phyloP scores from a whole-genome alignment of 2,797 vertebrate species.

The Esox masquinongy region DNA sequence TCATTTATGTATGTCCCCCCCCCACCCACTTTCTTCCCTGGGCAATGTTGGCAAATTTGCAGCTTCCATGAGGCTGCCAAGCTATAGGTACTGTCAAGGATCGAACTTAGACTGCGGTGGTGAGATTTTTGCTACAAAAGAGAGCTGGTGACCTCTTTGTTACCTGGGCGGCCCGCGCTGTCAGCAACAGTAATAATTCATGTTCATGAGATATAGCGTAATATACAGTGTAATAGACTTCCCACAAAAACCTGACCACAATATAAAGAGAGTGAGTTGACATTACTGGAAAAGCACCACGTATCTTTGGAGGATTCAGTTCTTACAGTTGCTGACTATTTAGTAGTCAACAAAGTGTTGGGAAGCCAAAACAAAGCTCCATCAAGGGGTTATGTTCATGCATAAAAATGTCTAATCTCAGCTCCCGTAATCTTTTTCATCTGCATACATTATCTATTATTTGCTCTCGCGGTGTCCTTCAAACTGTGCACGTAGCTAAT shows the following conservation, averaged over 20 bases:
- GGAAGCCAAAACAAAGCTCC: not conserved
- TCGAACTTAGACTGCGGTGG: too few relatives aligned
- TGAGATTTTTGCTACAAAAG: too few relatives aligned
- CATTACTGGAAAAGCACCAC: not conserved
- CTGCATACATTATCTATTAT: conserved; percentile 16
- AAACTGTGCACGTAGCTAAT: conserved; percentile 24
- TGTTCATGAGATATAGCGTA: not conserved
- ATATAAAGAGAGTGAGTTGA: not conserved
- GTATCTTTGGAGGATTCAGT: not conserved
- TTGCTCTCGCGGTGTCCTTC: not conserved
- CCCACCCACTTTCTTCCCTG: too few relatives aligned
- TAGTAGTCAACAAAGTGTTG: not conserved
- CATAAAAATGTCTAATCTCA: conserved; percentile 1
- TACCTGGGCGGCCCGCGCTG: too few relatives aligned
- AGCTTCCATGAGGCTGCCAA: too few relatives aligned
- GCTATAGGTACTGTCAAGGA: too few relatives aligned
- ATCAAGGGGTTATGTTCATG: not conserved
- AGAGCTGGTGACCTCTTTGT: too few relatives aligned
- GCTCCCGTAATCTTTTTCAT: not conserved
- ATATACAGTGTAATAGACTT: conserved; percentile 1
- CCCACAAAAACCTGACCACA: not conserved
- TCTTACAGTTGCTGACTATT: not conserved
- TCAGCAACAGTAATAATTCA: not conserved
- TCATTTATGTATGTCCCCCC: too few relatives aligned
- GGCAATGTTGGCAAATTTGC: too few relatives aligned